Evolutionary conservation across 2,113 vertebrate genomes (phyloP), one percentile per base, ranked within the genome.

Genomic region (Aegotheles bennettii): DNA sequence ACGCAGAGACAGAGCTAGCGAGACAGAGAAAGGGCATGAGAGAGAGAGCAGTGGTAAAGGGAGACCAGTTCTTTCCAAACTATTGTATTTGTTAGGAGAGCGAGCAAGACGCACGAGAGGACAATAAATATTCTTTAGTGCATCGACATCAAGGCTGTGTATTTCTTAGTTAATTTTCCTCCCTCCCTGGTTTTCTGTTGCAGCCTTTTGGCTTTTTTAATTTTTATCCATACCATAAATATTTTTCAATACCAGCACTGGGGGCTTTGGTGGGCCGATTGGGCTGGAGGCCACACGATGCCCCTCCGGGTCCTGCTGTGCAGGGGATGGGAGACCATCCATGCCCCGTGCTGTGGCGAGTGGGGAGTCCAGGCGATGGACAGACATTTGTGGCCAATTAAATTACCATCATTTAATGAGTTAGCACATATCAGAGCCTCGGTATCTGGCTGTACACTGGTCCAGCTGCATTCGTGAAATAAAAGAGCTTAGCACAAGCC

Each of bases 1-100:
- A 97, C 96, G 93, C 94, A 97, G 97, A 96, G 97, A 92, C 95
- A 94, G 95, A 97, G 94, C 96, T 76, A 90, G 92, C 92, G 87
- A 98, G 97, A 97, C 94, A 97, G 97, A 98, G 97, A 93, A 96
- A 97, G 94, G 90, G 95, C 92, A 85, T 7, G 56, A 85, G 94
- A 94, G 94, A 94, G 81, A 67, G 89, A 96, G 97, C 76, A 25
- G 9, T 77, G 65, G 67, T 57, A 87, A 70, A 68, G 70, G 84
- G 88, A 57, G 65, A 73, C 84, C 31, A 47, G 57, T 90, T 69
- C 75, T 77, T 82, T 96, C 90, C 88, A 95, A 96, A 97, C 96
- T 89, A 96, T 90, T 78, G 43, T 91, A 93, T 97, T 82, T 96
- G 90, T 96, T 95, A 92, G 87, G 91, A 97, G 95, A 96, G 91